Conservation (phyloP, 2,113 vertebrate genomes). For the Orycteropus afer region DNA sequence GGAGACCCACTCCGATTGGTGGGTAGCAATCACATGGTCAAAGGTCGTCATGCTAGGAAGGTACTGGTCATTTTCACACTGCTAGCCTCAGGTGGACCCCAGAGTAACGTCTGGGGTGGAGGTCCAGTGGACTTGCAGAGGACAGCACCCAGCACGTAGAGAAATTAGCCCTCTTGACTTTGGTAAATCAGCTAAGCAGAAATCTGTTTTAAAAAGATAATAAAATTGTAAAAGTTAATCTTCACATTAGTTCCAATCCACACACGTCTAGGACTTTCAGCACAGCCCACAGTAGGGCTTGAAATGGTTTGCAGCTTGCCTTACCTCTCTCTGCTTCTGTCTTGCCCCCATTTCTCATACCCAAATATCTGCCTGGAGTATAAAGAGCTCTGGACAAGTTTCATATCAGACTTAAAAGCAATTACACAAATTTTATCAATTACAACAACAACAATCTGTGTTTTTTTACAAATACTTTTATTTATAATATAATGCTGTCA, state of each 20-base stretch:
- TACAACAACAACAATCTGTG: not conserved
- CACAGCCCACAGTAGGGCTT: not conserved
- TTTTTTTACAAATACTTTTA: constrained; percentile 23
- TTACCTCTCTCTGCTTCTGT: not conserved
- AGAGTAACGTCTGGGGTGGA: constrained; percentile 45
- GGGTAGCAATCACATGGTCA: constrained; percentile 85
- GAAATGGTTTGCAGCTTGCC: not conserved
- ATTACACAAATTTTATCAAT: constrained; percentile 35
- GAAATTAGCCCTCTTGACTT: not conserved
- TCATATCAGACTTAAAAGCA: constrained; percentile 6
- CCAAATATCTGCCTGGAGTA: not conserved
- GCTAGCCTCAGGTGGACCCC: constrained; percentile 35
- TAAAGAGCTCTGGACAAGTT: not conserved
- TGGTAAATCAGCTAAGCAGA: not conserved
- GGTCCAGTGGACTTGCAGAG: not conserved
- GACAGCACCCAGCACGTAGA: not conserved
- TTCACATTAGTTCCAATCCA: not conserved
- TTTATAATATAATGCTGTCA: not conserved
- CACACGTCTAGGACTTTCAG: not conserved
- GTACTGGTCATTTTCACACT: constrained; percentile 82
- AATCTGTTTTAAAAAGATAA: constrained; percentile 62
- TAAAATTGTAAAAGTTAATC: not conserved
- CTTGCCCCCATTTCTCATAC: not conserved
- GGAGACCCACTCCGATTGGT: constrained; percentile 89
- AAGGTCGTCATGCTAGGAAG: constrained; percentile 85